phyloP scores from a whole-genome alignment of 2,113 vertebrate species.

The Neomonachus schauinslandi region DNA sequence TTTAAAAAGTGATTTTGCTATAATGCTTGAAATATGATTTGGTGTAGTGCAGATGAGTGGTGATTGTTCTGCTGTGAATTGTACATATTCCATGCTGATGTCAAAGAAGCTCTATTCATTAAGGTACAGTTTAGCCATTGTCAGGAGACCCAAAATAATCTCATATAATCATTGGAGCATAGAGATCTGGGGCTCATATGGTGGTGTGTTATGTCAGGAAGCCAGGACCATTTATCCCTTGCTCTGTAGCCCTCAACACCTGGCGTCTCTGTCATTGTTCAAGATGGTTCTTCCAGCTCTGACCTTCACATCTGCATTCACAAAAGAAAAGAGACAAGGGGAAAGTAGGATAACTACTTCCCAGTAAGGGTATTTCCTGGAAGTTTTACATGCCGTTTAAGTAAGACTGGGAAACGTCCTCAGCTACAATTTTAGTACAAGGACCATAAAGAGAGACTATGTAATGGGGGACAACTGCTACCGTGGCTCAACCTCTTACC shows the following conservation, averaged over 20 bases:
- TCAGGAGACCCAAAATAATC: neutral
- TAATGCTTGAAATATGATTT: neutral
- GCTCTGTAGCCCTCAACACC: neutral
- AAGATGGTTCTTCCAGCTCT: neutral
- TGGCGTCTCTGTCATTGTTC: neutral
- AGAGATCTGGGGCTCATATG: accelerated
- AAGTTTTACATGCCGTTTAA: neutral
- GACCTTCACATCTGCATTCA: neutral
- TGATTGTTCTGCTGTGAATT: neutral
- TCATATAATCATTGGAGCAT: neutral
- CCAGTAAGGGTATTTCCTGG: neutral
- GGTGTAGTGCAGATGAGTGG: neutral
- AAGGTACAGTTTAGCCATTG: neutral
- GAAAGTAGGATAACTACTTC: too few relatives aligned
- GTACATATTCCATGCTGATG: neutral
- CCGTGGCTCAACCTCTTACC: neutral
- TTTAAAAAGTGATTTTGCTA: neutral
- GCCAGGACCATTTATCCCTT: neutral
- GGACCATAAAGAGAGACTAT: neutral
- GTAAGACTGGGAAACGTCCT: neutral
- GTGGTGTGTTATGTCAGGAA: neutral
- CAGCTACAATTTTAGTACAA: neutral
- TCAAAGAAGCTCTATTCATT: neutral
- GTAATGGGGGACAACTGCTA: neutral
- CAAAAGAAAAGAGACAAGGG: neutral